Evolutionary conservation across 2,797 vertebrate genomes (phyloP), one percentile per base, ranked within the genome.

Genomic region (Propithecus perrieri): DNA sequence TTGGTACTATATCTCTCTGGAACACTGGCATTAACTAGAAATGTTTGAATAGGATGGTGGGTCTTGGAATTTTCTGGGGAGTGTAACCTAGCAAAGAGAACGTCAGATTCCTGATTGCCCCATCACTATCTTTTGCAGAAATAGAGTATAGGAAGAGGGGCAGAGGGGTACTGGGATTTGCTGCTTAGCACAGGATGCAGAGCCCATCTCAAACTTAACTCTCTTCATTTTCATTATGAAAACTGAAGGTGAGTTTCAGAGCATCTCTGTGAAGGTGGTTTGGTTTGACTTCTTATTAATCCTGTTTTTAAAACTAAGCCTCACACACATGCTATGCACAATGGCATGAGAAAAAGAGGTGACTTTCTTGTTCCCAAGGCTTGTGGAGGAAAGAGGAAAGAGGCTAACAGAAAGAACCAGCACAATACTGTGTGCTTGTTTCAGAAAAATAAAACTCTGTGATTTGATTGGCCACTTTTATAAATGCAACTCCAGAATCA

Each of bases 261-360:
- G 41, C n/a, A 84, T 92, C 87, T n/a, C 53, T 46, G 78, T 28
- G 4, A 96, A 94, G 85, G 30, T 41, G 50, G 92, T 88, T 96
- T 94, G 80, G 48, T 97, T 91, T 97, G 79, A 95, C 88, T 97
- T 98, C 35, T 28, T 97, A 91, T 98, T 92, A 98, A 98, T 97
- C 86, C 85, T 96, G 0, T 5, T 79, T 92, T 97, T 96, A 97
- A 98, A 96, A 69, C 80, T 96, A 91, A 98, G 78, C 88, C 94
- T 93, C 90, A 95, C 0, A 65, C 84, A 86, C 4, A 0, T 95
- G 85, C 98, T 97, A 97, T 96, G 92, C 96, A 97, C 97, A 89
- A 97, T 97, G 97, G 63, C 61, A 89, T 41, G 76, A 97, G 95
- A 92, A 97, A 96, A 97, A 94, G 87, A 65, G 88, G 71, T 94